These are phyloP conservation scores for Trinectes maculatus DNA, from an alignment of 2,113 vertebrate species.

Conservation along the genomic window DNA sequence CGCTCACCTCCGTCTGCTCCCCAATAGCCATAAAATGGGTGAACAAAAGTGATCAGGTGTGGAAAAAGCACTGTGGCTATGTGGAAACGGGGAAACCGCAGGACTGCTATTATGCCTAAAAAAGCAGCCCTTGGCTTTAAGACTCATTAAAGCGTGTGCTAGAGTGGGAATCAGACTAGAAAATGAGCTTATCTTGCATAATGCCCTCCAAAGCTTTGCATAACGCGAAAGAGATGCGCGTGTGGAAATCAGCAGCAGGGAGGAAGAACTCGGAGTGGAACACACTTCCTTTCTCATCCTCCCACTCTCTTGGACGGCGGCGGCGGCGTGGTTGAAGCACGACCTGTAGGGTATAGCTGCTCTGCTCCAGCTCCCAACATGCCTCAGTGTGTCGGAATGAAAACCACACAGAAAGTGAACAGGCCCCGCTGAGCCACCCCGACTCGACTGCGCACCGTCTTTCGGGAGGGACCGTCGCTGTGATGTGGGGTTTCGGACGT, in stretches of 20 bases:
- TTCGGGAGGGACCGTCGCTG: slow-evolving; percentile 64
- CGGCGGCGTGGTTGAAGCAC: slow-evolving; percentile 70
- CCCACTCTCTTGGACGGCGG: slow-evolving; percentile 79
- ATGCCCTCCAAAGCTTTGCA: slow-evolving; percentile 83
- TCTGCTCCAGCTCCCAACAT: slow-evolving; percentile 57
- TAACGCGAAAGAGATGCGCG: slow-evolving; percentile 81
- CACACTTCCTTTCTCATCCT: slow-evolving; percentile 76
- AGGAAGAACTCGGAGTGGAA: slow-evolving; percentile 72
- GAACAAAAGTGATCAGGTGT: slow-evolving; percentile 80
- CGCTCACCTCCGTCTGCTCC: slow-evolving; percentile 71
- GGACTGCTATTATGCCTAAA: slow-evolving; percentile 72
- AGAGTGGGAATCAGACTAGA: slow-evolving; percentile 82
- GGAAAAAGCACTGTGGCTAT: slow-evolving; percentile 71
- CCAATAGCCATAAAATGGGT: slow-evolving; percentile 74
- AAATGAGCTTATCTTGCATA: slow-evolving; percentile 86
- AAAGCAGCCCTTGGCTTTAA: slow-evolving; percentile 77
- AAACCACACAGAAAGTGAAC: slow-evolving; percentile 70
- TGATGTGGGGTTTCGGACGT: slow-evolving; percentile 76
- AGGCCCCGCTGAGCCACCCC: slow-evolving; percentile 70
- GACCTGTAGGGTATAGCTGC: slow-evolving; percentile 83
- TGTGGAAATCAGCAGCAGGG: slow-evolving; percentile 73
- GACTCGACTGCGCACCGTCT: slow-evolving; percentile 56
- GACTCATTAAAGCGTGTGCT: slow-evolving; percentile 82
- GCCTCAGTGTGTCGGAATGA: slow-evolving; percentile 57
- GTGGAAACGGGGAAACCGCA: slow-evolving; percentile 57